Evolutionary conservation across 2,113 vertebrate species (phyloP), one percentile per base, ranked within the genome.

Genomic region (Colistium nudipinnis): DNA sequence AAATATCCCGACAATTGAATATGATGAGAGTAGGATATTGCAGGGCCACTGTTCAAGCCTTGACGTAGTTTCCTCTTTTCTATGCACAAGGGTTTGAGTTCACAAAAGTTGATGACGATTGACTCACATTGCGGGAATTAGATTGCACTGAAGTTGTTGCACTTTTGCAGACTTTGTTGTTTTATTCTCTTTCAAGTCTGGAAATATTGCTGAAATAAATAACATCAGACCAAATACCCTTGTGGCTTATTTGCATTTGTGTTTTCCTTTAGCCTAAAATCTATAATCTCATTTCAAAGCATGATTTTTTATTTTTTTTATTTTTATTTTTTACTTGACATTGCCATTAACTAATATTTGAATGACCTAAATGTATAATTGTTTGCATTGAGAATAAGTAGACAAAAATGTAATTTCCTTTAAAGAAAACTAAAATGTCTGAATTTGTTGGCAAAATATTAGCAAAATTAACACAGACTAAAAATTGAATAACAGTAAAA

Each of bases 121-220:
- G 48, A 28, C 48, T 51, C 14, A 25, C 11, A 30, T 28, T 27
- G 48, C 48, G n/a, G 30, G 25, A 51, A 14, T 51, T 49, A 49
- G 8, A 25, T 27, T 49, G 22, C 47, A 27, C 2, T 51, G 25
- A 25, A 51, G 47, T 27, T 27, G 47, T 49, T 49, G 24, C 47
- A 45, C 12, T 45, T 25, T 14, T 25, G 5, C 45, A 10, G 48
- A 51, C 24, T 30, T 27, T 22, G 48, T 51, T 51, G 48, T 51
- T 51, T 51, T 28, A 51, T 51, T 51, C 48, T 30, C 48, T 51
- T 51, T 51, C 48, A 51, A 28, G 48, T 28, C 25, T 17, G 48
- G 12, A 27, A 25, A 19, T 45, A 44, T 10, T 44, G 43, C 43
- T 19, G 19, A 27, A n/a, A 28, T 51, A 16, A 51, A 17, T 13